A percentile compares a stretch with the other conserved stretches of the same genome.
phyloP scores from a whole-genome alignment of 2,113 vertebrate species.

The Cephalopterus ornatus region DNA sequence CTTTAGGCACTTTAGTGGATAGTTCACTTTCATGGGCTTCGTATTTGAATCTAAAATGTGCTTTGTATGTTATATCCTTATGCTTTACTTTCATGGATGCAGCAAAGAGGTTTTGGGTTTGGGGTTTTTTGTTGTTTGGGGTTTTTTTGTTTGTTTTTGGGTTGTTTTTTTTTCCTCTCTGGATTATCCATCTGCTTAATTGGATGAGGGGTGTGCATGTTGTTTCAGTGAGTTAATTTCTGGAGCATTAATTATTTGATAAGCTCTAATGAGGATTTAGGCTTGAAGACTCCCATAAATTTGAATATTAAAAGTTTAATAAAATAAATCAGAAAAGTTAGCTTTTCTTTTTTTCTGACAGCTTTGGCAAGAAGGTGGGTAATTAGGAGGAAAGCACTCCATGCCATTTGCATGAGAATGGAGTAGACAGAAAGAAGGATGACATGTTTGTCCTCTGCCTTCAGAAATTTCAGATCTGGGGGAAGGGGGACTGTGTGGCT shows the following conservation, averaged over 20 bases:
- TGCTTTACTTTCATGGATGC: neutral
- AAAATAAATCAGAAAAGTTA: slow-evolving; percentile 48
- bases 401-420: slow-evolving; percentile 46
- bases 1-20: neutral
- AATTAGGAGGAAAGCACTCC: slow-evolving; percentile 25
- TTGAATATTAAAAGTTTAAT: slow-evolving; percentile 45
- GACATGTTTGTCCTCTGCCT: slow-evolving; percentile 44
- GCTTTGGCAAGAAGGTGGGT: slow-evolving; percentile 14
- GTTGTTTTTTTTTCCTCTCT: neutral
- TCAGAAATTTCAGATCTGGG: neutral
- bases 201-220: slow-evolving; percentile 1
- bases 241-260: slow-evolving; percentile 52
- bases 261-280: slow-evolving; percentile 43
- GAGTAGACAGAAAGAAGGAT: neutral
- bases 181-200: slow-evolving; percentile 43
- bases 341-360: slow-evolving; percentile 9
- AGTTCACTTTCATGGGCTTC: neutral
- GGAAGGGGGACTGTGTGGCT: neutral
- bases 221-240: slow-evolving; percentile 52
- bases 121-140: neutral
- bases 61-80: neutral
- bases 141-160: neutral
- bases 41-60: neutral
- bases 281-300: slow-evolving; percentile 38
- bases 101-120: neutral